These are phyloP conservation scores for Scelioninae gen. 2 DNA, from an alignment of 2,888 invertebrate genomes.

Conservation along the genomic window DNA sequence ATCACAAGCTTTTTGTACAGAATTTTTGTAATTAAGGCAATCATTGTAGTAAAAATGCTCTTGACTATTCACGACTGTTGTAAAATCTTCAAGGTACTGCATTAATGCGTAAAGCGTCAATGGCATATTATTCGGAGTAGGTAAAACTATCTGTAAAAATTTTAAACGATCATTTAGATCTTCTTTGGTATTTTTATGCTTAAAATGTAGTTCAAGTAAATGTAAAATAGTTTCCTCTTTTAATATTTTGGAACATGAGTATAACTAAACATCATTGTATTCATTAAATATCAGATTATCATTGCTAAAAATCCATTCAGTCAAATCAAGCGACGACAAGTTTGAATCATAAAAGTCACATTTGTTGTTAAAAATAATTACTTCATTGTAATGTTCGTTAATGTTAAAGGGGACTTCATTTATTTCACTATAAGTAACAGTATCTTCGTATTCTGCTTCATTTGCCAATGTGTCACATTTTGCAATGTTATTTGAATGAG, in stretches of 20 bases:
- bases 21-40: conserved; percentile 16
- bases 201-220: conserved; percentile 18
- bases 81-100: conserved; percentile 18
- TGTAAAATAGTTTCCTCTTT: conserved; percentile 11
- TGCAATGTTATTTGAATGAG: too few relatives aligned
- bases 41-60: conserved; percentile 18
- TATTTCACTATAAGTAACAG: too few relatives aligned
- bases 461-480: too few relatives aligned
- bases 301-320: too few relatives aligned
- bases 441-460: too few relatives aligned
- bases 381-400: too few relatives aligned
- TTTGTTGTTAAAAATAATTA: too few relatives aligned
- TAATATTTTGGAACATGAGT: conserved; percentile 9
- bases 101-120: conserved; percentile 9
- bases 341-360: too few relatives aligned
- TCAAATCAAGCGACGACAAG: too few relatives aligned
- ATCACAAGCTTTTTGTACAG: conserved; percentile 4
- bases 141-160: conserved; percentile 15
- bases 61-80: conserved; percentile 4
- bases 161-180: conserved; percentile 16
- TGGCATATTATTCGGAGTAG: conserved; percentile 25
- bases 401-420: too few relatives aligned
- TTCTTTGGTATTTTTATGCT: conserved; percentile 21
- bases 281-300: too few relatives aligned
- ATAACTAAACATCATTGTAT: conserved; percentile 2